Evolutionary conservation across 2,797 vertebrate genomes (phyloP).

Genomic region (Sebastes oblongus): DNA sequence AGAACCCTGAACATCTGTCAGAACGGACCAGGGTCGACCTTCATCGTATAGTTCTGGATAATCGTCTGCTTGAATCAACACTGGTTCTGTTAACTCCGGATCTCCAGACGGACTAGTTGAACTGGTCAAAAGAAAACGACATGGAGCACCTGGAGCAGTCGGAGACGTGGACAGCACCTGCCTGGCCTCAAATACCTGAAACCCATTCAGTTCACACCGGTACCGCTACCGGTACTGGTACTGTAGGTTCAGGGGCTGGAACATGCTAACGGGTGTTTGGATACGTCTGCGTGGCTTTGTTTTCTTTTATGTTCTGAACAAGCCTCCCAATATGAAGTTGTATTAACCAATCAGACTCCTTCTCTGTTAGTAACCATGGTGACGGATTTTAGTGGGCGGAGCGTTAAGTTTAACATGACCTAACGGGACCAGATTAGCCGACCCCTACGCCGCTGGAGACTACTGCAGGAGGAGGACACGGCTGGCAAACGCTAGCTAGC

Average conservation of each 20-base stretch:
- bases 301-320: background rate
- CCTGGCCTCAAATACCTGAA: constrained; percentile 18
- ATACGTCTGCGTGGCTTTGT: no score
- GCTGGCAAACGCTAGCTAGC: background rate
- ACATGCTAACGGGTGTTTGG: no score
- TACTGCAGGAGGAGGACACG: no score
- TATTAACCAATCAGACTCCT: background rate
- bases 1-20: background rate
- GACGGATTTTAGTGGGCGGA: no score
- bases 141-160: constrained; percentile 20
- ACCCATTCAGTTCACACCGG: background rate
- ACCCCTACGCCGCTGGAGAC: no score
- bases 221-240: no score
- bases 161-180: constrained; percentile 40
- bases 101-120: background rate
- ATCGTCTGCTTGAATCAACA: background rate
- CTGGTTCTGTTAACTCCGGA: background rate
- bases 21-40: background rate
- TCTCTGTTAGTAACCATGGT: no score
- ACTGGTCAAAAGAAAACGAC: background rate
- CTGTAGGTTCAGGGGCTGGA: no score
- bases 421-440: no score
- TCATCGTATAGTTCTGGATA: background rate
- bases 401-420: no score
- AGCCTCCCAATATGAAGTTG: background rate